Evolutionary conservation across 2,888 invertebrate species (phyloP).

Genomic region (Mythimna pallens): DNA sequence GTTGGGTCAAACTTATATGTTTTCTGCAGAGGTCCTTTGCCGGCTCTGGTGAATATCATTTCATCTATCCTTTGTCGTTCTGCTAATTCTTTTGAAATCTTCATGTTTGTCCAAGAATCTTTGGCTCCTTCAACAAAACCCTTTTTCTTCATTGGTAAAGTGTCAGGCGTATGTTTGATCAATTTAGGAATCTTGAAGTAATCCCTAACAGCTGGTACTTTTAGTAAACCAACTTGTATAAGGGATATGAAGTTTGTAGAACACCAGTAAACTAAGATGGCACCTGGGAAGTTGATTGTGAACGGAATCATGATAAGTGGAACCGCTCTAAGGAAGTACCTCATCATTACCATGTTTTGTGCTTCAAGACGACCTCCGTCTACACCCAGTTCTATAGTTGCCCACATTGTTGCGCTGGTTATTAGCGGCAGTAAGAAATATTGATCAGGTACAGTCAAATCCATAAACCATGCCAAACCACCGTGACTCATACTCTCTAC

Average conservation of each 20-base stretch:
- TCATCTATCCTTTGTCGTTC: slow-evolving; percentile 94
- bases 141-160: slow-evolving; percentile 93
- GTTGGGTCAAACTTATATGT: slow-evolving; percentile 97
- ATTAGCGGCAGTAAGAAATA: slow-evolving; percentile 96
- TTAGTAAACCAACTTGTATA: slow-evolving; percentile 94
- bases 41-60: slow-evolving; percentile 95
- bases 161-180: slow-evolving; percentile 89
- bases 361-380: slow-evolving; percentile 93
- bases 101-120: slow-evolving; percentile 96
- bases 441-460: slow-evolving; percentile 97
- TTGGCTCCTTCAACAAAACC: slow-evolving; percentile 95
- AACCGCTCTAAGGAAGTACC: slow-evolving; percentile 93
- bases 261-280: slow-evolving; percentile 97
- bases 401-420: slow-evolving; percentile 95
- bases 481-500: slow-evolving; percentile 97
- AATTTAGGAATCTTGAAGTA: slow-evolving; percentile 94
- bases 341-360: slow-evolving; percentile 93
- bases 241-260: slow-evolving; percentile 96
- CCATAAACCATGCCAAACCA: slow-evolving; percentile 97
- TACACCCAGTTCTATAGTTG: slow-evolving; percentile 96
- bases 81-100: slow-evolving; percentile 94
- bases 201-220: slow-evolving; percentile 93
- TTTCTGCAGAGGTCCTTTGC: slow-evolving; percentile 96
- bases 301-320: slow-evolving; percentile 96
- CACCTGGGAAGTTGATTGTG: slow-evolving; percentile 96